Base-by-base conservation (phyloP, 2,888 invertebrate genomes). In the Psylliodes chrysocephalus region DNA sequence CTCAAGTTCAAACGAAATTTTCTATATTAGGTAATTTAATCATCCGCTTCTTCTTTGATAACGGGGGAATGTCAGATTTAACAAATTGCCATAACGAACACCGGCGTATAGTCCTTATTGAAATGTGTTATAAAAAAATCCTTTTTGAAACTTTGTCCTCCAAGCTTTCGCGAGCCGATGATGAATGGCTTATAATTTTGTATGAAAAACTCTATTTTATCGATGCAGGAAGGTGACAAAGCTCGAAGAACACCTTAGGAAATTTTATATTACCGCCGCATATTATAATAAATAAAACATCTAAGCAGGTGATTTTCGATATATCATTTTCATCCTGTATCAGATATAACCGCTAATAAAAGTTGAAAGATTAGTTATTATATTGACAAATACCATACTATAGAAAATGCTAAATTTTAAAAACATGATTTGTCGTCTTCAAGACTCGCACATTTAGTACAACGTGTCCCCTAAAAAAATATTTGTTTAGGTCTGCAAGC, bases 1-100 rank as follows among this genome's bases (percentile, higher is more conserved):
- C 40, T 60, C 42, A 12, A 33, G 42, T 60, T 60, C 52, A 51
- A 60, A 60, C 60, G 60, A 35, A 18, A 51, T 60, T 52, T 60
- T 52, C 60, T 52, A 49, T 60, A 60, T 60, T 52, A 40, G 40
- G 42, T 42, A 60, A 60, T 60, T 52, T 33, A 60, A 60, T 60
- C 51, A 60, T 60, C 51, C 28, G 8, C 30, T 22, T 56, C 46
- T 25, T 19, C 57, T 57, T 60, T 60, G 51, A 60, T 52, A 52
- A 14, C 40, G 28, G 18, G 51, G 42, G 42, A 52, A 28, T 49
- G 25, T 52, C 51, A 60, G 52, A 60, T 52, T 60, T 42, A 30
- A 52, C 52, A 52, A 60, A 60, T 60, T 52, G 60, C 42, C 42
- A 40, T 59, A 59, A 59, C 59, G 59, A 59, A 59, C 40, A 25